Percentiles rank a stretch among this genome's conserved stretches.
Evolutionary conservation across 2,888 invertebrate species (phyloP).

Genomic region (Bombylius discolor): DNA sequence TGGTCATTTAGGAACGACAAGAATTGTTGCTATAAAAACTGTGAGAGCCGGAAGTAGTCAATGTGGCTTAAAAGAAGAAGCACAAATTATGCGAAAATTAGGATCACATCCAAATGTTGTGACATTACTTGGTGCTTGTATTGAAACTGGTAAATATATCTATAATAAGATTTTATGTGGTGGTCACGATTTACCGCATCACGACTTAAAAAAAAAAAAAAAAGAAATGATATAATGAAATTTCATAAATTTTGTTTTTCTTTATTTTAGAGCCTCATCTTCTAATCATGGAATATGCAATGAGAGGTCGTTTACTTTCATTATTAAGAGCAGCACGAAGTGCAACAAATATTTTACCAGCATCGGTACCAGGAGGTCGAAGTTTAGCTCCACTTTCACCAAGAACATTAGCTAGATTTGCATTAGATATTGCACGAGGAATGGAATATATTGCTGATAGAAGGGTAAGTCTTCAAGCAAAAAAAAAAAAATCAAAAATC

Average conservation of each 20-base stretch:
- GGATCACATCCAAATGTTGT: slow-evolving; percentile 75
- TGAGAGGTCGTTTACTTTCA: slow-evolving; percentile 67
- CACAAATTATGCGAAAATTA: slow-evolving; percentile 72
- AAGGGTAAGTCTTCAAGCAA: slow-evolving; percentile 43
- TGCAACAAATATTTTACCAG: slow-evolving; percentile 37
- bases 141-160: slow-evolving; percentile 53
- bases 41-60: slow-evolving; percentile 66
- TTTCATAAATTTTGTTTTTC: slow-evolving; percentile 1
- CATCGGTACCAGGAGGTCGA: slow-evolving; percentile 35
- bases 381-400: slow-evolving; percentile 34
- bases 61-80: slow-evolving; percentile 62
- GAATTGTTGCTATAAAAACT: slow-evolving; percentile 74
- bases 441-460: slow-evolving; percentile 74
- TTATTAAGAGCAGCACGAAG: slow-evolving; percentile 49
- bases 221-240: no score
- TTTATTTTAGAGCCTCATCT: slow-evolving; percentile 61
- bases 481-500: not conserved
- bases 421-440: slow-evolving; percentile 69
- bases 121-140: slow-evolving; percentile 66
- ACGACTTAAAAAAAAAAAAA: no score
- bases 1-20: slow-evolving; percentile 60
- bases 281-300: slow-evolving; percentile 74
- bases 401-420: slow-evolving; percentile 63
- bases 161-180: no score
- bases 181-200: no score